A percentile compares a stretch with the other conserved stretches of the same genome.
Evolutionary conservation across 2,113 vertebrate genomes (phyloP).

Genomic region (Hemiprocne comata): DNA sequence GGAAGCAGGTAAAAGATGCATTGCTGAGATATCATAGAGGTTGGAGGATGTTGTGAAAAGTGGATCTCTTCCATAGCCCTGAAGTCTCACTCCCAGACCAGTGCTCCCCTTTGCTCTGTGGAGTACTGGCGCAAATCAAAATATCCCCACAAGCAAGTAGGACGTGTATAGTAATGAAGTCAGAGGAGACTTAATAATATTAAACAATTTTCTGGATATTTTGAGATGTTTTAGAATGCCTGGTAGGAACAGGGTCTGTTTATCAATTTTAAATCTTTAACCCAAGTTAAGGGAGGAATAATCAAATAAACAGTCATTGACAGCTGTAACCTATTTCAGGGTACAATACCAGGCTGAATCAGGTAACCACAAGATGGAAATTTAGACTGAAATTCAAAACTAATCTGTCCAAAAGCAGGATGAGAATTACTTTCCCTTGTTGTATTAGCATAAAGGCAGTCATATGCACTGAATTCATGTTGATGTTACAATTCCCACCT

Average conservation of each 20-base stretch:
- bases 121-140: background rate
- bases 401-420: background rate
- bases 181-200: background rate
- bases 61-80: background rate
- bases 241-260: background rate
- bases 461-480: background rate
- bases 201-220: background rate
- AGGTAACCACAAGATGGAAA: background rate
- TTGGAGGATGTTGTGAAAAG: background rate
- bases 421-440: background rate
- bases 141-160: background rate
- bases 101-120: background rate
- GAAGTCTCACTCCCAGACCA: background rate
- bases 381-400: background rate
- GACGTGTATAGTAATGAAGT: background rate
- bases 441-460: accelerated
- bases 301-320: background rate
- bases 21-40: background rate
- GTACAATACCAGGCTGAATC: background rate
- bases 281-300: background rate
- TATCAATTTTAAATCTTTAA: background rate
- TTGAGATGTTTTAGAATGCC: background rate
- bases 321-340: background rate
- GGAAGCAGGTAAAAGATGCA: background rate
- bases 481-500: background rate